Base-by-base conservation (phyloP, 2,888 invertebrate genomes). In the Cantharis nigra region DNA sequence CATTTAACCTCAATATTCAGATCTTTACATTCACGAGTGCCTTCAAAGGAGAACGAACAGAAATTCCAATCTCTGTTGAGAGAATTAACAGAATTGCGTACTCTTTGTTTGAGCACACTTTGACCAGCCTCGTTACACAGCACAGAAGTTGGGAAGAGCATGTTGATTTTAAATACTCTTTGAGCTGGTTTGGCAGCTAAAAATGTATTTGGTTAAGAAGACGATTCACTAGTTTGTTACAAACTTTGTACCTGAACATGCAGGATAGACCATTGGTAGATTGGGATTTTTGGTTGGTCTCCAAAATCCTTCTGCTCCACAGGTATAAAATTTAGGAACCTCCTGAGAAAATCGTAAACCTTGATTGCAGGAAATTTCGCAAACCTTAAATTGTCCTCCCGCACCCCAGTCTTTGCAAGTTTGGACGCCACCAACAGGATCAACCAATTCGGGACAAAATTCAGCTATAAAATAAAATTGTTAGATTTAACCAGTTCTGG, bases 251-350 rank as follows among this genome's bases (percentile, higher is more conserved):
- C 96, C 92, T 85, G 97, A 97, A 86, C 97, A 97, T 81, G 97
- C 96, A 76, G 97, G 97, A 85, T 97, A 97, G n/a, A 96, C 90
- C 81, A 97, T 89, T 30, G 96, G 95, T 83, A 95, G 90, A 69
- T 91, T 92, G 9, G 96, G 95, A 85, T 96, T 93, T 62, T 90
- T 90, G 0, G 96, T 96, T 71, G 98, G 98, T 83, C 97, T 91
- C 99, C 98, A 99, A 89, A 97, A 96, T 63, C 98, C 99, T 92
- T 98, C 98, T 73, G 96, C 96, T n/a, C 98, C 98, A 86, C 99
- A 99, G 0, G 97, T 97, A 88, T 98, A 99, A 91, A 98, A 98
- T 82, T 96, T 95, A 0, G 98, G 98, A n/a, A 98, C 96, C 75
- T 94, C 93, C 86, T 97, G 95, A 0, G 98, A 97, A 90, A 99